Conservation (phyloP, 2,888 invertebrate genomes). For the Ectemnius cavifrons region DNA sequence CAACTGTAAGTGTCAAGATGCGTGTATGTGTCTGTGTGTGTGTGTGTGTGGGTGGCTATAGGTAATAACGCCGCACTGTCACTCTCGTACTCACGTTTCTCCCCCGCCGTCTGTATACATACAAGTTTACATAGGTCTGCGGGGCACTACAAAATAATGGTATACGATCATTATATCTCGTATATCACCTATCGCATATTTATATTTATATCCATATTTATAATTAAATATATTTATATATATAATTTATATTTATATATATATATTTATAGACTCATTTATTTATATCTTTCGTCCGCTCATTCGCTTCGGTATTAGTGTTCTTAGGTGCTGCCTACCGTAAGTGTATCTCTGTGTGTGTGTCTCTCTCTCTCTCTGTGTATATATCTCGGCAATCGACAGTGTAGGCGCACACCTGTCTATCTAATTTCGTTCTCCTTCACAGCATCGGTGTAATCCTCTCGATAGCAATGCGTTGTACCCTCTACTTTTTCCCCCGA, state of each 20-base stretch:
- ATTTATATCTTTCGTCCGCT: conserved; percentile 57
- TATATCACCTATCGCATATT: conserved; percentile 61
- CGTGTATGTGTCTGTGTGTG: too few relatives aligned
- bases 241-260: conserved; percentile 72
- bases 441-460: conserved; percentile 78
- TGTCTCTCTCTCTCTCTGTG: neutral
- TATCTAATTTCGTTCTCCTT: conserved; percentile 75
- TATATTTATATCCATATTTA: conserved; percentile 71
- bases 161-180: conserved; percentile 69
- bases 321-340: conserved; percentile 33
- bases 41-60: too few relatives aligned
- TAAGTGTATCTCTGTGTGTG: neutral
- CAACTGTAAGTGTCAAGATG: too few relatives aligned
- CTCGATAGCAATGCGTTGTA: conserved; percentile 56
- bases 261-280: conserved; percentile 61
- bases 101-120: conserved; percentile 68
- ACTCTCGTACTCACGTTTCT: neutral
- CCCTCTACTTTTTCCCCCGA: conserved; percentile 55
- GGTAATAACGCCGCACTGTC: conserved; percentile 17
- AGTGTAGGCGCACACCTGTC: conserved; percentile 51
- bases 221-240: conserved; percentile 78
- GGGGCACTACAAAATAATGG: conserved; percentile 77
- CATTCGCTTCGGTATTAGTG: conserved; percentile 54
- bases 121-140: conserved; percentile 74
- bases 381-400: conserved; percentile 48